phyloP scores from a whole-genome alignment of 2,797 vertebrate genomes.

The Squalus acanthias region DNA sequence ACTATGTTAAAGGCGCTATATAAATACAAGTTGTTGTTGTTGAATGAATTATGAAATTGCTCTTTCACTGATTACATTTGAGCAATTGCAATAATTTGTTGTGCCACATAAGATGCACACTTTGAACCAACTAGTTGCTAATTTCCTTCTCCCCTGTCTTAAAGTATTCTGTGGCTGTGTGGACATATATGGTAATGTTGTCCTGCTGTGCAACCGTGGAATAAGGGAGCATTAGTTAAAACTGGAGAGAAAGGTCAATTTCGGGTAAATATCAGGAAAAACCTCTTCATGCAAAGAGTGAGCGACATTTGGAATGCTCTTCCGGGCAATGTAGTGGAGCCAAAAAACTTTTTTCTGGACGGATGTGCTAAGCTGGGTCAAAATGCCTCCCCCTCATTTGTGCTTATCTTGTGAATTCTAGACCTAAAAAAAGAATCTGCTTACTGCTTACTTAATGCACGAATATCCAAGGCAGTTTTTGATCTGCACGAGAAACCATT shows the following conservation, averaged over 20 bases:
- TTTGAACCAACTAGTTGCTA: too few species aligned
- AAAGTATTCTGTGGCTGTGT: too few species aligned
- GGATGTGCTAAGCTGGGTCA: background rate
- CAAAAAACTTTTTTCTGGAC: background rate
- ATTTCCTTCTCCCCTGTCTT: too few species aligned
- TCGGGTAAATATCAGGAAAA: background rate
- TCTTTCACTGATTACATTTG: background rate
- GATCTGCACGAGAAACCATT: background rate
- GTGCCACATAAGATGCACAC: background rate
- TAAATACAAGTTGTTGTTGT: background rate
- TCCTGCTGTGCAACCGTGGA: too few species aligned
- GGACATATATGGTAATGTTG: background rate
- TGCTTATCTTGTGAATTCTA: background rate
- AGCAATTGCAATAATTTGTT: background rate
- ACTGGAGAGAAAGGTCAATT: background rate
- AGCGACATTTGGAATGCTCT: background rate
- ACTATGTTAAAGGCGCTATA: too few species aligned
- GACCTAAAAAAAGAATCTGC: background rate
- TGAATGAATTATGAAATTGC: background rate
- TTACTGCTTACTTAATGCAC: background rate
- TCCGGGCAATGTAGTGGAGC: background rate
- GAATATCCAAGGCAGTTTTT: background rate
- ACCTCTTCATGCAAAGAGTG: background rate
- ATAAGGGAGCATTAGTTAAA: background rate
- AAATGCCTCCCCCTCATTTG: background rate